A percentile compares a stretch with the other conserved stretches of the same genome.
These are phyloP conservation scores for Oligia strigilis DNA, from an alignment of 2,888 invertebrate genomes.

Conservation along the genomic window DNA sequence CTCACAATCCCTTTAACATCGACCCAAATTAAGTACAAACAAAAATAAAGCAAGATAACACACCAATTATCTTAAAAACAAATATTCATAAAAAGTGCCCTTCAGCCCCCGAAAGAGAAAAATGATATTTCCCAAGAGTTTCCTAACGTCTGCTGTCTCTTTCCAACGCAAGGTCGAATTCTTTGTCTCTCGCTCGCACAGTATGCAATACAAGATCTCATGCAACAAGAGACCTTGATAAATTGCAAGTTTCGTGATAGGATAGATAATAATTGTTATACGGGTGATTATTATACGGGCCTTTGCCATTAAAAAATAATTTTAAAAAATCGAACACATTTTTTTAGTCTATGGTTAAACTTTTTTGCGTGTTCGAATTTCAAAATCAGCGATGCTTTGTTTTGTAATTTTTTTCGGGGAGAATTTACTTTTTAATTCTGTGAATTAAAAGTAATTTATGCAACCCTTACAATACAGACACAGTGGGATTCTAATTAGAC, in stretches of 20 bases:
- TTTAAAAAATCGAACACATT: constrained; percentile 37
- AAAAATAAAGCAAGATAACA: constrained; percentile 75
- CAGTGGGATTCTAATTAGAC: neutral
- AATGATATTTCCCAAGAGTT: constrained; percentile 89
- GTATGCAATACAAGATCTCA: constrained; percentile 89
- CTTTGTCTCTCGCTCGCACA: constrained; percentile 83
- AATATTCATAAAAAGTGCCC: constrained; percentile 87
- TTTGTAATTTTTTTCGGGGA: neutral
- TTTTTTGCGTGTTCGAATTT: constrained; percentile 14
- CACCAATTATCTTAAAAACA: constrained; percentile 74
- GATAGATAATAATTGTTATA: constrained; percentile 90
- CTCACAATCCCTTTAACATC: constrained; percentile 76
- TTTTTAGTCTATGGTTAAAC: constrained; percentile 27
- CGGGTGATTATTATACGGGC: constrained; percentile 86
- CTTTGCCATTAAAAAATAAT: constrained; percentile 75
- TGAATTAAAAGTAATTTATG: constrained; percentile 47
- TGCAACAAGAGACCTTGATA: constrained; percentile 90
- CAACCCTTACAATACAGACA: neutral
- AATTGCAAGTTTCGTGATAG: constrained; percentile 90
- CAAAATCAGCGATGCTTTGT: constrained; percentile 30
- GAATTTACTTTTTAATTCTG: constrained; percentile 34
- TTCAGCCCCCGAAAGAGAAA: constrained; percentile 88
- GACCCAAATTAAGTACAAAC: constrained; percentile 82
- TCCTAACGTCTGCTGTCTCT: constrained; percentile 86
- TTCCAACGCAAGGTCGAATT: constrained; percentile 83